These are phyloP conservation scores for Idaea straminata DNA, from an alignment of 2,888 invertebrate genomes.

Conservation along the genomic window DNA sequence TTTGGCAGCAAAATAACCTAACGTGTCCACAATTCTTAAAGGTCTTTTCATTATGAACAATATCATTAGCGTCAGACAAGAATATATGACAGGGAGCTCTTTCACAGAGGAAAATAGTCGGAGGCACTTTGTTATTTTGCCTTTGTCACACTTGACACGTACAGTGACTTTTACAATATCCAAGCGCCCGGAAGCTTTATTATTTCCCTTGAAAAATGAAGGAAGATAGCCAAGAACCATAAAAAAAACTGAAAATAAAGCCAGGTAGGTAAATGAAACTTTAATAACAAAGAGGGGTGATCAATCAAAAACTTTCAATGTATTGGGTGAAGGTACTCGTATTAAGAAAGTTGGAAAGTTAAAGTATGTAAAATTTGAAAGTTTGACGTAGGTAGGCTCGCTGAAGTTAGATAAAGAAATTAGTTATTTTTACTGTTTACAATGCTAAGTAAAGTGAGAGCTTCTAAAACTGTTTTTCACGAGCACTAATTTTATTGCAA, in stretches of 20 bases:
- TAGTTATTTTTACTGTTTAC: too few species aligned
- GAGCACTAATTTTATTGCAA: too few species aligned
- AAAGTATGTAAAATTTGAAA: neutral
- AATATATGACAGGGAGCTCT: constrained; percentile 3
- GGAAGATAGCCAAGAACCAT: neutral
- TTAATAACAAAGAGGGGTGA: constrained; percentile 19
- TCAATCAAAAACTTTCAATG: constrained; percentile 20
- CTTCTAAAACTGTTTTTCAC: too few species aligned
- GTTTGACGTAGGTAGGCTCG: neutral
- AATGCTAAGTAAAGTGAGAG: too few species aligned
- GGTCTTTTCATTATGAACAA: neutral
- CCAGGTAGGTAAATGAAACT: constrained; percentile 22
- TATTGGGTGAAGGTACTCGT: neutral
- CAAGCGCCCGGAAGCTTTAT: neutral
- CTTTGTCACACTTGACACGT: neutral
- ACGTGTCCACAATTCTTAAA: constrained; percentile 2
- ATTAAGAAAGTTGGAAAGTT: neutral
- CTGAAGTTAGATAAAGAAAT: neutral
- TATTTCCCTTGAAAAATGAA: neutral
- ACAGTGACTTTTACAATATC: neutral
- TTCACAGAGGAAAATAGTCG: neutral
- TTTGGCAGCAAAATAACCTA: neutral
- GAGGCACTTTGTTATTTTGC: neutral
- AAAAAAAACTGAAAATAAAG: constrained; percentile 8
- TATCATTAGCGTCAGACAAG: constrained; percentile 1